Base-by-base conservation (phyloP, 1,140 invertebrate species). In the Drosophila nigrodunni region DNA sequence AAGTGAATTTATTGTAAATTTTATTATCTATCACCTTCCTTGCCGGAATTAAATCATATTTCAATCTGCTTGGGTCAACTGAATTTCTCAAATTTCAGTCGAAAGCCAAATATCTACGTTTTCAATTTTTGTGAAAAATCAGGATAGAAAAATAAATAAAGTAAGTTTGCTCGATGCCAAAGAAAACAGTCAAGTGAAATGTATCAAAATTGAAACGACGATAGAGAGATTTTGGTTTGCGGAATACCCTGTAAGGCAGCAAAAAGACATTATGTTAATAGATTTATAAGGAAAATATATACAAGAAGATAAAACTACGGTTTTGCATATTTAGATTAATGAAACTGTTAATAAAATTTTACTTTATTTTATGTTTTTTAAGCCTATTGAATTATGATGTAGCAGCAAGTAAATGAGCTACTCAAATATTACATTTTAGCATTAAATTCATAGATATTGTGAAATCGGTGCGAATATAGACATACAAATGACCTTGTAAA, bases 71-170 rank as follows among this genome's bases (percentile, higher is more conserved):
- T 46, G 15, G 21, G 30, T 21, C 18, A 52, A 66, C 44, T 59
- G 52, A 44, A 57, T 64, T 70, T 77, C 77, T 82, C 73, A 37
- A 55, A 75, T 88, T 88, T 80, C 83, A 83, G 78, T 83, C 60
- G 66, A 77, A 88, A 67, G 35, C 46, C 60, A 87, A 87, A 87
- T 88, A 88, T 88, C 83, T 75, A 78, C 77, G 77, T 72, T 86
- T 72, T 69, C 67, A 49, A 80, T 64, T 82, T 71, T 50, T 46
- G 57, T 21, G 47, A 60, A 47, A 68, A 64, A 65, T 15, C 59
- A 82, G 46, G n/a, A 61, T 54, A 57, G 66, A 39, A 76, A 72
- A 77, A 25, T 60, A 82, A 59, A 49, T n/a, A 61, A 74, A 80
- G 6, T 50, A 9, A 54, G 21, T 34, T 41, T 39, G 11, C 37